These are phyloP conservation scores for Linnaemya vulpina DNA, from an alignment of 2,888 invertebrate genomes.

Conservation along the genomic window DNA sequence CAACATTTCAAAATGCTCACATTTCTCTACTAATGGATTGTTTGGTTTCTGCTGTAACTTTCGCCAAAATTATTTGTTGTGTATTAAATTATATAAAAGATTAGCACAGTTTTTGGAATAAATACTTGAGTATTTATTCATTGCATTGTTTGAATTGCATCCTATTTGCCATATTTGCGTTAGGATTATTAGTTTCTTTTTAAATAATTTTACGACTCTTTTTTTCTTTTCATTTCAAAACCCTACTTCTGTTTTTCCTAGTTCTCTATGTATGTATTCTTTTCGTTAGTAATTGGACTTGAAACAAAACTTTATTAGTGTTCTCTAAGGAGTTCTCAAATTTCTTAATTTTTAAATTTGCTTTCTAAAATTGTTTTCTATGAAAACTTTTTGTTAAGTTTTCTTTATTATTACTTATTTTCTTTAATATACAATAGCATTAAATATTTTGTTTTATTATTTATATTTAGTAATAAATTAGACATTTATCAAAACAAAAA, in stretches of 20 bases:
- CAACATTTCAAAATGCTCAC: too few relatives aligned
- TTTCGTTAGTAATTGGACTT: not conserved
- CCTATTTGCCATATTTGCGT: too few relatives aligned
- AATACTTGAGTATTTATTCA: not conserved
- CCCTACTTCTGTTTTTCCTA: not conserved
- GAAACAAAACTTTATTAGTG: not conserved
- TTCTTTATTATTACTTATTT: conserved; percentile 63
- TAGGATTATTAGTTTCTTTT: too few relatives aligned
- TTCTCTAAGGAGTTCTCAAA: not conserved
- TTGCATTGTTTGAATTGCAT: too few relatives aligned
- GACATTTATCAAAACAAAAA: conserved; percentile 18
- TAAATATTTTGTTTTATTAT: conserved; percentile 14
- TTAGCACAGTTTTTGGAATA: too few relatives aligned
- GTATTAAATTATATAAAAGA: too few relatives aligned
- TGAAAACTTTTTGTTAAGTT: conserved; percentile 71
- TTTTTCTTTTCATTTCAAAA: not conserved
- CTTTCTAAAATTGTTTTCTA: conserved; percentile 64
- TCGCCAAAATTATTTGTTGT: too few relatives aligned
- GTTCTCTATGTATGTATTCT: not conserved
- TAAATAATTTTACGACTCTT: too few relatives aligned
- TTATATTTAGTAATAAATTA: conserved; percentile 15
- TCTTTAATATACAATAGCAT: not conserved
- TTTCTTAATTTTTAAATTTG: not conserved
- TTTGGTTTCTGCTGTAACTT: too few relatives aligned
- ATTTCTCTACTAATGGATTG: too few relatives aligned